Percentiles rank a stretch among this genome's conserved stretches.
phyloP scores from a whole-genome alignment of 2,797 vertebrate species.

The Rhyacichthys aspro region DNA sequence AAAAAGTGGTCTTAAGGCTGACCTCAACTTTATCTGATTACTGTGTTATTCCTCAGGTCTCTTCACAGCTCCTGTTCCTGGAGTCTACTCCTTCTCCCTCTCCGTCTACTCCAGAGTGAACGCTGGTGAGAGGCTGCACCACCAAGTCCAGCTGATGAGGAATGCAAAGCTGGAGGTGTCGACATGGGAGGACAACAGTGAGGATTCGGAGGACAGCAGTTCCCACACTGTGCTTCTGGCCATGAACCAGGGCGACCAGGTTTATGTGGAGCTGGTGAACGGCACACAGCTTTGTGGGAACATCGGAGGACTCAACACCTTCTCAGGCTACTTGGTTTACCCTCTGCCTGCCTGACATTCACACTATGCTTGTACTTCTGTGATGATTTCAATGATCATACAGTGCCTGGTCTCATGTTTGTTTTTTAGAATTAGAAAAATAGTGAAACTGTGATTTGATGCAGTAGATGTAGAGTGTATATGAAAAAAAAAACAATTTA shows the following conservation, averaged over 20 bases:
- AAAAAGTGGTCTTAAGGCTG: too few species aligned
- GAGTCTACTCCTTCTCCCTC: slow-evolving; percentile 61
- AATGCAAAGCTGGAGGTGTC: slow-evolving; percentile 39
- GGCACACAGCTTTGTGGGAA: slow-evolving; percentile 54
- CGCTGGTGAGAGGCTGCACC: slow-evolving; percentile 32
- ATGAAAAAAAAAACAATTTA: too few species aligned
- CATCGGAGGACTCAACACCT: slow-evolving; percentile 43
- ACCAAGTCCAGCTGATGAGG: slow-evolving; percentile 57
- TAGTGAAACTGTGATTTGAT: too few species aligned
- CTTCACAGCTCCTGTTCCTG: slow-evolving; percentile 55
- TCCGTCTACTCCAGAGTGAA: slow-evolving; percentile 40
- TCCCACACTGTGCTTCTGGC: slow-evolving; percentile 51
- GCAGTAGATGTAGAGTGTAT: too few species aligned
- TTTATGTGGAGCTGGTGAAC: slow-evolving; percentile 54
- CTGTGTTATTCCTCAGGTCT: slow-evolving; percentile 22
- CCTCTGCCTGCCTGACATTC: neutral
- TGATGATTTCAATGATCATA: too few species aligned
- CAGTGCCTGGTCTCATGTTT: too few species aligned
- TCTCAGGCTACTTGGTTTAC: slow-evolving; percentile 58
- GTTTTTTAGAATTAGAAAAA: too few species aligned
- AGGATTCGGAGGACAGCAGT: slow-evolving; percentile 65
- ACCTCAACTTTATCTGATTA: too few species aligned
- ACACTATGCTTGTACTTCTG: neutral
- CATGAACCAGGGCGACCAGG: slow-evolving; percentile 53
- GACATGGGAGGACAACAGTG: slow-evolving; percentile 63